phyloP scores from a whole-genome alignment of 2,888 invertebrate genomes.

The Penaeus monodon region DNA sequence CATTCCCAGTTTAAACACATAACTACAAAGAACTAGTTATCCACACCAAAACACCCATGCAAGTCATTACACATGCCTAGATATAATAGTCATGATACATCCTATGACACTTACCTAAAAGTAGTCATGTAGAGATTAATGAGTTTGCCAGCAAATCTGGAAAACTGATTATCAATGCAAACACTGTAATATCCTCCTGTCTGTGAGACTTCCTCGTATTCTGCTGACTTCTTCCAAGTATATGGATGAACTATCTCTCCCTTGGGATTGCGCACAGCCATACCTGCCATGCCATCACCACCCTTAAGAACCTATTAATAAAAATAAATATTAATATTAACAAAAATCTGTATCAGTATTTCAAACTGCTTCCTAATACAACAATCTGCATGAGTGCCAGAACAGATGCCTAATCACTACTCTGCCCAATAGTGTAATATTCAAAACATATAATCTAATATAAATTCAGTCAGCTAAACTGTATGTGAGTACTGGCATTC shows the following conservation, averaged over 20 bases:
- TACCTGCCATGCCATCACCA: constrained; percentile 94
- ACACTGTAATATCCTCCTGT: constrained; percentile 89
- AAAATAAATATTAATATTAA: constrained; percentile 39
- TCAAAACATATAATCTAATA: too few species aligned
- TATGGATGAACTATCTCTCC: constrained; percentile 90
- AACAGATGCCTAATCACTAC: too few species aligned
- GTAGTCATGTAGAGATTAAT: constrained; percentile 92
- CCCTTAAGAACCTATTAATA: constrained; percentile 84
- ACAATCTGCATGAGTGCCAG: too few species aligned
- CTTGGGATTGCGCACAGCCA: constrained; percentile 87
- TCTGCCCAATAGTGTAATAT: too few species aligned
- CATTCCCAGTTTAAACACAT: neutral
- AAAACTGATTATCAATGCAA: constrained; percentile 93
- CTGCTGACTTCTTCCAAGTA: constrained; percentile 89
- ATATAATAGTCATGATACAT: too few species aligned
- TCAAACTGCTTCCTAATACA: too few species aligned
- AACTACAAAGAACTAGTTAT: too few species aligned
- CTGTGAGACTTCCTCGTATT: constrained; percentile 86
- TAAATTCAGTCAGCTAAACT: too few species aligned
- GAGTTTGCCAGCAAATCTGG: constrained; percentile 88
- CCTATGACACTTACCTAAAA: constrained; percentile 74
- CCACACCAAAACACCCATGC: too few species aligned
- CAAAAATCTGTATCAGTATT: too few species aligned
- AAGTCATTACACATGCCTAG: too few species aligned
- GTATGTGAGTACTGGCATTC: too few species aligned